Conservation (phyloP, 2,888 invertebrate genomes). For the Ryuthela nishihirai region DNA sequence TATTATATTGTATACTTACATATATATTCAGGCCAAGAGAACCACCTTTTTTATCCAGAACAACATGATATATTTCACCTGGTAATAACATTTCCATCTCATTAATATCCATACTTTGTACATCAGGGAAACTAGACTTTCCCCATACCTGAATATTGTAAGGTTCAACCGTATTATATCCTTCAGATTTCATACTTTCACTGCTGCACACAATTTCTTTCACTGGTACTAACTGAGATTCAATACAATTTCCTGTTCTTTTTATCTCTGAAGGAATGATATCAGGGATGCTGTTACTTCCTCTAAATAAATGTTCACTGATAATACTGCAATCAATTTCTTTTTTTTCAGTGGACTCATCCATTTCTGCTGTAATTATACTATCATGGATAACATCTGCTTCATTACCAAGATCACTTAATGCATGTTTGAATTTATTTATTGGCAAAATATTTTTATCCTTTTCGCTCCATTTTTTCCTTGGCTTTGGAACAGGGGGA, state of each 20-base stretch:
- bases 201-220: no score
- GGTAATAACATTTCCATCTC: no score
- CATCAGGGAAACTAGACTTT: no score
- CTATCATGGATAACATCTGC: conserved; percentile 4
- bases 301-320: background rate
- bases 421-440: conserved; percentile 6
- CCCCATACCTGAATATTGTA: no score
- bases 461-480: conserved; percentile 18
- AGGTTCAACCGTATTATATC: no score
- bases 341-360: background rate
- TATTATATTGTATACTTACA: conserved; percentile 20
- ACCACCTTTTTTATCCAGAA: conserved; percentile 30
- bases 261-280: conserved; percentile 27
- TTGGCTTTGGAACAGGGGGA: conserved; percentile 25
- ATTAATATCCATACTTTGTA: no score
- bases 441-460: conserved; percentile 9
- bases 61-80: conserved; percentile 32
- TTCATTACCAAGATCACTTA: conserved; percentile 6
- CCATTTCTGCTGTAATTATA: background rate
- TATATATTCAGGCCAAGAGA: conserved; percentile 29
- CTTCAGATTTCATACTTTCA: no score
- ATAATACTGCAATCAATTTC: background rate
- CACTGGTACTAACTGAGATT: no score
- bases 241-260: no score
- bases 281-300: conserved; percentile 20